Percentiles rank a stretch among this genome's conserved stretches.
These are phyloP conservation scores for Megalonaias nervosa DNA, from an alignment of 1,140 invertebrate genomes.

Conservation along the genomic window DNA sequence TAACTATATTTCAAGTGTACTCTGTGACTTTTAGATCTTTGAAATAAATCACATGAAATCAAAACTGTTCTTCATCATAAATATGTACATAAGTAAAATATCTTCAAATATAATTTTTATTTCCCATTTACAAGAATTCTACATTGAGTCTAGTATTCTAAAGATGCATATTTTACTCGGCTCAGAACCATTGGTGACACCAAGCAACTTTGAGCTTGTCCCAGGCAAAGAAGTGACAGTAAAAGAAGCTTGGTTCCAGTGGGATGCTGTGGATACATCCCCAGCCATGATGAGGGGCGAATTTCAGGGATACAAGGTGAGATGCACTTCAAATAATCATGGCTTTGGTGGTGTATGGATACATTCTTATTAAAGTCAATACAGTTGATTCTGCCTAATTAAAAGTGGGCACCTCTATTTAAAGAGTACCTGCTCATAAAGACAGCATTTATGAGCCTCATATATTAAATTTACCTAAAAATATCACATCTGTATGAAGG, in stretches of 20 bases:
- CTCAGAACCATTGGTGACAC: constrained; percentile 83
- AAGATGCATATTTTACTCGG: constrained; percentile 21
- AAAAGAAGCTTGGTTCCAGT: constrained; percentile 56
- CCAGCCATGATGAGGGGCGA: constrained; percentile 50
- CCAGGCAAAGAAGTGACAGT: constrained; percentile 52
- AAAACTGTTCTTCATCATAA: neutral
- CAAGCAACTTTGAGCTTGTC: constrained; percentile 85
- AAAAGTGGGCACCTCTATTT: neutral
- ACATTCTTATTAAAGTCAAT: too few species aligned
- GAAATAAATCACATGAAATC: neutral
- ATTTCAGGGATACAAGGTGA: constrained; percentile 63
- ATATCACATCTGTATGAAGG: too few species aligned
- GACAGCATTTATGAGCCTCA: neutral
- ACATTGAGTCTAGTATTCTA: neutral
- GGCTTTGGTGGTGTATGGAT: too few species aligned
- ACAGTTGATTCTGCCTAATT: neutral
- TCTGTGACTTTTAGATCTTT: neutral
- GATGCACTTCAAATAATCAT: neutral
- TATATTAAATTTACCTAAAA: too few species aligned
- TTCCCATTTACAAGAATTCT: neutral
- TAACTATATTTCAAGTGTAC: too few species aligned
- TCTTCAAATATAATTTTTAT: neutral
- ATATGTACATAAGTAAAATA: neutral
- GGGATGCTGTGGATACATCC: constrained; percentile 54
- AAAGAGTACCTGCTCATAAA: neutral